Evolutionary conservation across 2,113 vertebrate genomes (phyloP), one percentile per base, ranked within the genome.

Genomic region (Rattus rattus): DNA sequence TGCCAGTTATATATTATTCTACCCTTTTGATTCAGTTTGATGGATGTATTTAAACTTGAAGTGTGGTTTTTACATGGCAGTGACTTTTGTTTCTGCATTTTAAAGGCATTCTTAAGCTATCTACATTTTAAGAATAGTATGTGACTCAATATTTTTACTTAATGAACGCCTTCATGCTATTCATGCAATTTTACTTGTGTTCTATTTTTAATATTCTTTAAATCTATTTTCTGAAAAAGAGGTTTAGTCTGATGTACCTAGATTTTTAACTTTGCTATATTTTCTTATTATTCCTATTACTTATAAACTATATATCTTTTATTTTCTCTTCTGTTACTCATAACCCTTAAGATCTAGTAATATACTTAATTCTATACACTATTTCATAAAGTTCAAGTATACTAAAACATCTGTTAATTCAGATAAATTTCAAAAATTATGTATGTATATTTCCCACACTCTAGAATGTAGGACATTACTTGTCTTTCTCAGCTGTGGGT

Each of bases 31-130:
- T 90, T 95, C 91, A 91, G 56, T 92, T 77, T 79, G 92, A 83
- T 97, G 85, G 92, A 81, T 76, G 75, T 81, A 93, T 70, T 96
- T 97, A 95, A 92, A 88, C 94, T 88, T 91, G n/a, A 96, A 77
- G 33, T 72, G 63, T 76, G 70, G 43, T 10, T 91, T 39, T 77
- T 59, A 4, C 43, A 89, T 72, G 81, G 14, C 43, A 76, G 49
- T 72, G 36, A 52, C 85, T 88, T 95, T 92, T 81, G 26, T 89
- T 77, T 80, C 12, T 33, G 20, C 69, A 90, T 52, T 95, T 92
- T 91, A 91, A 70, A 96, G n/a, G 92, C 9, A 81, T 80, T 89
- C 26, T 52, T 90, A 90, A 54, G 77, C 67, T 84, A 61, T 72
- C n/a, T 92, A 12, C 49, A 85, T 79, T 91, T 85, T 80, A 61